phyloP scores from a whole-genome alignment of 1,140 invertebrate species.

The Drosophila ogumai region DNA sequence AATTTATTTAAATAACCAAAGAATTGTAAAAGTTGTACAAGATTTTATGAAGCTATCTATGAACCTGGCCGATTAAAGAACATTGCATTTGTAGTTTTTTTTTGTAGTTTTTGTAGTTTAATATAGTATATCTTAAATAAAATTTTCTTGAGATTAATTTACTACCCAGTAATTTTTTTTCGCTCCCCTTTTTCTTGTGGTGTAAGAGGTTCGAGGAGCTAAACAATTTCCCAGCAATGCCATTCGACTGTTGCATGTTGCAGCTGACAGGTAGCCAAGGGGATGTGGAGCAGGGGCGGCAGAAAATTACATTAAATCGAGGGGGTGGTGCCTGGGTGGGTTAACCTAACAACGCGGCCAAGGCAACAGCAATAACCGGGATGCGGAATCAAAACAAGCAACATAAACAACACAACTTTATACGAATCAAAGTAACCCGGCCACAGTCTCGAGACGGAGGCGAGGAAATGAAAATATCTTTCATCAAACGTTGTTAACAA shows the following conservation, averaged over 20 bases:
- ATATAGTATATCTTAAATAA: background rate
- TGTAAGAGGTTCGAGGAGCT: constrained; percentile 6
- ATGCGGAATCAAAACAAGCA: constrained; percentile 34
- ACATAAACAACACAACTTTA: constrained; percentile 36
- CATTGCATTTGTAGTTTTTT: background rate
- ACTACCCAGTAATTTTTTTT: background rate
- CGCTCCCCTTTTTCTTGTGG: background rate
- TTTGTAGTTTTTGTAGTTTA: background rate
- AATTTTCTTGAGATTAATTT: background rate
- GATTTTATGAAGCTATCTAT: background rate
- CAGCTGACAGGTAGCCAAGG: constrained; percentile 66
- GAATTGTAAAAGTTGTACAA: too few species aligned
- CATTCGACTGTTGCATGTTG: constrained; percentile 63
- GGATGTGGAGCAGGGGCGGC: constrained; percentile 14
- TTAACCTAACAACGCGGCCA: constrained; percentile 57
- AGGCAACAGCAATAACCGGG: constrained; percentile 31
- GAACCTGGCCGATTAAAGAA: background rate
- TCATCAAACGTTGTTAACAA: constrained; percentile 52
- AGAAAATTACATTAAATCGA: constrained; percentile 65
- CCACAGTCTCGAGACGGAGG: constrained; percentile 29
- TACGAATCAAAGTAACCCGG: constrained; percentile 55
- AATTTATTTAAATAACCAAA: background rate
- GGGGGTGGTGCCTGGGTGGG: constrained; percentile 20
- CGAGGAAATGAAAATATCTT: constrained; percentile 63
- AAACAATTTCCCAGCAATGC: constrained; percentile 39